Percentiles rank a stretch among this genome's conserved stretches.
Evolutionary conservation across 2,797 vertebrate genomes (phyloP).

Genomic region (Labeo calbasu): DNA sequence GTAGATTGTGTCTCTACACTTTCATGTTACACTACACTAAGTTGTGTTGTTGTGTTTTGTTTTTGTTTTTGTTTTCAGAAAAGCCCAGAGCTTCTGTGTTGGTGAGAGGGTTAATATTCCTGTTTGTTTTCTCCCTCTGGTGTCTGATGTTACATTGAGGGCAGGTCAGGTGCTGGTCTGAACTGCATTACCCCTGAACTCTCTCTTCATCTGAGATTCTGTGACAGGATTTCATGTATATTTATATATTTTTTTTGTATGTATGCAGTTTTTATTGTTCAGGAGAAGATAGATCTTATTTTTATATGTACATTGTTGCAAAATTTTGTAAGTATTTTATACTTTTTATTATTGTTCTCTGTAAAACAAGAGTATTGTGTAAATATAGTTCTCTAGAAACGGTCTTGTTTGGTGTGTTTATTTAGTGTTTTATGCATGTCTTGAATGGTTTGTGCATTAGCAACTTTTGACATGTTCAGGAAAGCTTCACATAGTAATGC

Average conservation of each 20-base stretch:
- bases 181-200: slow-evolving; percentile 32
- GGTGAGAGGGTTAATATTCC: slow-evolving; percentile 14
- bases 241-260: slow-evolving; percentile 80
- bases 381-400: slow-evolving; percentile 86
- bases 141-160: slow-evolving; percentile 29
- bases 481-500: background rate
- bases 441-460: background rate
- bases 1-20: background rate
- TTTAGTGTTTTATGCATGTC: slow-evolving; percentile 25
- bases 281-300: slow-evolving; percentile 83
- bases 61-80: background rate
- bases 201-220: slow-evolving; percentile 45
- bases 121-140: background rate
- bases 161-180: background rate
- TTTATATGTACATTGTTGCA: slow-evolving; percentile 82
- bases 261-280: slow-evolving; percentile 78
- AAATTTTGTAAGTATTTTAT: slow-evolving; percentile 85
- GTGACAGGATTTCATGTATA: slow-evolving; percentile 71
- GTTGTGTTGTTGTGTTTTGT: background rate
- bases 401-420: slow-evolving; percentile 18
- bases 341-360: slow-evolving; percentile 84
- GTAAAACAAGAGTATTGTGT: slow-evolving; percentile 85
- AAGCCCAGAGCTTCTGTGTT: background rate
- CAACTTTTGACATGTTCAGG: background rate
- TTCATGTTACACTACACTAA: slow-evolving; percentile 48